Base-by-base conservation (phyloP, 2,888 invertebrate species). In the Drosophila seclusa region DNA sequence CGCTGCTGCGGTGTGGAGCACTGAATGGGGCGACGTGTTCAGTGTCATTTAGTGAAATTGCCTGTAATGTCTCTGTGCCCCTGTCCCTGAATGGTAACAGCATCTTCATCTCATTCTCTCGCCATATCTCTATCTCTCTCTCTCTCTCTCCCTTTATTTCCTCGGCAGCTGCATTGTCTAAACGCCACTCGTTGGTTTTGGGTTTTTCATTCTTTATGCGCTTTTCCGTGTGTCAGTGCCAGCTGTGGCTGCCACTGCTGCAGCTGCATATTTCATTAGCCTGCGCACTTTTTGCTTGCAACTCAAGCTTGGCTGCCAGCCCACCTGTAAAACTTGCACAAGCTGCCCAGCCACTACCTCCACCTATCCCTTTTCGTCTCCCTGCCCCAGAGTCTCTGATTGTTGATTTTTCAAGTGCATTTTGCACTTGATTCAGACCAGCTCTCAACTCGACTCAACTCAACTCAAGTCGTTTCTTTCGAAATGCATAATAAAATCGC, bases 231-330 rank as follows among this genome's bases (percentile, higher is more conserved):
- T 71, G 68, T 66, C 68, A 59, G 76, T 64, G 54, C 27, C 78
- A 74, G 65, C 71, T 81, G 82, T 57, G 71, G 76, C 73, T 66
- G 54, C 58, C 42, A 38, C 58, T 57, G 36, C 54, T 62, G 40
- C 61, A 53, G 57, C 75, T 84, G 80, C 80, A 87, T 85, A 78
- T 87, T 87, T 84, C 85, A 87, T 87, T 85, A 82, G 87, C 75
- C 82, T 72, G 76, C 67, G 75, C 67, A 74, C 73, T 71, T 76
- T 73, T 69, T 62, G n/a, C 54, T 54, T n/a, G 29, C 21, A 49
- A 42, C 52, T 38, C 32, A 38, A 68, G 48, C 68, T 73, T 71
- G 55, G 76, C 76, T 62, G 71, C 36, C 57, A 68, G 62, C 64
- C 78, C 87, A 82, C 78, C 84, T 80, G 75, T 69, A 42, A 42